Conservation (phyloP, 2,797 vertebrate genomes). For the Rhinichthys osculus region DNA sequence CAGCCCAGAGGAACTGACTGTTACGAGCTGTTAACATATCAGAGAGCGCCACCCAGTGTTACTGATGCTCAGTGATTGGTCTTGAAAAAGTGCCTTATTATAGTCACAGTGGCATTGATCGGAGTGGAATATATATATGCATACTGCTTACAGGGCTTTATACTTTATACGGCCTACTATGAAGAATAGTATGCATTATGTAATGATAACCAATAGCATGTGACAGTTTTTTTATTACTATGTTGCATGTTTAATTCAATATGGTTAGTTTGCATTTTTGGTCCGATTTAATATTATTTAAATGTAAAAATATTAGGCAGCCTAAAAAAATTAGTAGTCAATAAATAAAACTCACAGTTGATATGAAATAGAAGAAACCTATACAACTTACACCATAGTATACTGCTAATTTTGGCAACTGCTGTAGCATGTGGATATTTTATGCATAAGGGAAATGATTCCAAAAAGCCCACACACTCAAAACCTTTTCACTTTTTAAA, state of each 20-base stretch:
- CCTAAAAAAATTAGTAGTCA: neutral
- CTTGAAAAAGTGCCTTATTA: neutral
- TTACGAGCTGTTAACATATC: neutral
- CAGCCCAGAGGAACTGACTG: neutral
- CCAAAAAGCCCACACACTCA: no score
- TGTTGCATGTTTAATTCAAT: conserved; percentile 1
- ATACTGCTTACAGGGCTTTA: neutral
- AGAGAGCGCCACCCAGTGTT: conserved; percentile 21
- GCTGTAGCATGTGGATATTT: neutral
- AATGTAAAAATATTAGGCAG: neutral
- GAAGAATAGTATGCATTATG: neutral
- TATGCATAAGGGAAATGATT: neutral
- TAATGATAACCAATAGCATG: neutral
- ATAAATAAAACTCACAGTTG: neutral
- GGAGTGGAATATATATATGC: neutral
- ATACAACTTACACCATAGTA: neutral
- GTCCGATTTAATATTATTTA: neutral
- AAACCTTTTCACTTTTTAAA: no score
- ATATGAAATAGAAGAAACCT: neutral
- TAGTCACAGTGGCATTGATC: neutral
- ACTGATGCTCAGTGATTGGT: neutral
- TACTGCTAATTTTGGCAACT: neutral
- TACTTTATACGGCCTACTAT: neutral
- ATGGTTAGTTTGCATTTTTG: neutral
- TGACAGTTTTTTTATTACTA: neutral